phyloP scores from a whole-genome alignment of 2,113 vertebrate species.

The Phaethornis superciliosus region DNA sequence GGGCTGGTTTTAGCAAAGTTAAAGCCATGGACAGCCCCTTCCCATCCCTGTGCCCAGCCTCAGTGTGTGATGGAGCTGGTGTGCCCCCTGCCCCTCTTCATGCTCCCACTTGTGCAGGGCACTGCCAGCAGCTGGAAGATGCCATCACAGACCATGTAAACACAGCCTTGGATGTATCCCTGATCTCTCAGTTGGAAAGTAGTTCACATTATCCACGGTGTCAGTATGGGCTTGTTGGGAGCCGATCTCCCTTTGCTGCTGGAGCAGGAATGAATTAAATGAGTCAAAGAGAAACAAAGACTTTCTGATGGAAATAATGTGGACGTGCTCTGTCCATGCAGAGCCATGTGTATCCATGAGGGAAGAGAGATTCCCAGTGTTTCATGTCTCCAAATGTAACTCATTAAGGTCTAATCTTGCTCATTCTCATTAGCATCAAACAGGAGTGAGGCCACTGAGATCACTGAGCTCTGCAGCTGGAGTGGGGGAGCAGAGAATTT shows the following conservation, averaged over 20 bases:
- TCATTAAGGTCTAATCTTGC: neutral
- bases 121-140: neutral
- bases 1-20: neutral
- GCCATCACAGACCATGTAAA: rapidly evolving
- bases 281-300: neutral
- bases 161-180: neutral
- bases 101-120: rapidly evolving
- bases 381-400: neutral
- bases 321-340: neutral
- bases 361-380: neutral
- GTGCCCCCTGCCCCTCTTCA: neutral
- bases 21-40: neutral
- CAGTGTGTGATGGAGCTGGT: neutral
- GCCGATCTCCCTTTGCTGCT: neutral
- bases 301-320: neutral
- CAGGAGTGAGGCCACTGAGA: neutral
- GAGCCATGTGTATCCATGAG: neutral
- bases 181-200: neutral
- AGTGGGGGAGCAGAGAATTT: neutral
- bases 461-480: neutral
- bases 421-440: neutral
- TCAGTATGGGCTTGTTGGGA: neutral
- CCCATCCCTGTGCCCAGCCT: neutral
- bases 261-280: neutral
- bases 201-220: rapidly evolving